Conservation (phyloP, 2,797 vertebrate genomes). For the Ibycter americanus region DNA sequence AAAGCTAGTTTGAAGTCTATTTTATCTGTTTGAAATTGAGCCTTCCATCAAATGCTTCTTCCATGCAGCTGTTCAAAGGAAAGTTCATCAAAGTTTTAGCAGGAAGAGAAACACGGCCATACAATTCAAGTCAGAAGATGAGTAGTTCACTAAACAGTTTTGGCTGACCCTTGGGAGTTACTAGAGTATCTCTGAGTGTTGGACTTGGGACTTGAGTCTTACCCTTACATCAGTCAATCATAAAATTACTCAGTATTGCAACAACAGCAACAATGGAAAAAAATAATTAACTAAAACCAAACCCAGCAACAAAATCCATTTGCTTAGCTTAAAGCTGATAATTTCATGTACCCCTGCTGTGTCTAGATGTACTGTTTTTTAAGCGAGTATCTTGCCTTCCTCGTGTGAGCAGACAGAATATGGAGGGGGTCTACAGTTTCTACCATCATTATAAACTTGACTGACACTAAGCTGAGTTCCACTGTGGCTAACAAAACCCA, state of each 20-base stretch:
- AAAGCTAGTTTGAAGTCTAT: background rate
- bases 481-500: background rate
- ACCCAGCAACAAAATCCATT: background rate
- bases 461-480: background rate
- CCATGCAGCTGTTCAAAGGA: background rate
- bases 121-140: background rate
- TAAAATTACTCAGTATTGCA: background rate
- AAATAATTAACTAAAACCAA: background rate
- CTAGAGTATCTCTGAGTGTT: background rate
- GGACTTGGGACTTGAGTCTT: background rate
- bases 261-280: background rate
- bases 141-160: background rate
- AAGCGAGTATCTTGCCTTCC: background rate
- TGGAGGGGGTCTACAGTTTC: background rate
- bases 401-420: background rate
- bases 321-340: background rate
- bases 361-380: background rate
- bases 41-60: background rate
- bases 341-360: fast-evolving
- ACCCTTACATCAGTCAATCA: background rate
- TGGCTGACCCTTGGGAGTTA: background rate
- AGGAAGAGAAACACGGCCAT: background rate
- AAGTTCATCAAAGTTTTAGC: background rate
- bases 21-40: background rate
- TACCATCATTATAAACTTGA: background rate